Conservation (phyloP, 2,888 invertebrate genomes). For the Acrobasis suavella region DNA sequence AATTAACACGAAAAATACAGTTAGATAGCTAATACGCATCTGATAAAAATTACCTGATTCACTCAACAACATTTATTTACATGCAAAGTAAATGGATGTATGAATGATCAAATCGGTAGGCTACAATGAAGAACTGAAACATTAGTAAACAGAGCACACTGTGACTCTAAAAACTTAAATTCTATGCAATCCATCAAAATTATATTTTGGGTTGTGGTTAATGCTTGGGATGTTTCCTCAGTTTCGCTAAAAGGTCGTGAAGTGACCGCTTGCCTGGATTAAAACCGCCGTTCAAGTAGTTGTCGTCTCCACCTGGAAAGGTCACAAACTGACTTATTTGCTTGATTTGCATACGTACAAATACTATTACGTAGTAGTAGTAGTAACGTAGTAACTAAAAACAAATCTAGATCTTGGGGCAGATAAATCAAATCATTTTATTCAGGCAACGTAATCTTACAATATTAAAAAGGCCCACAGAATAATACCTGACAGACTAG, state of each 20-base stretch:
- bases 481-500: no score
- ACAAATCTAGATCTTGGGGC: no score
- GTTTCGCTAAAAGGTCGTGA: constrained; percentile 38
- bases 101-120: background rate
- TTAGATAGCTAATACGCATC: no score
- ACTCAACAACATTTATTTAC: background rate
- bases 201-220: constrained; percentile 12
- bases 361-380: background rate
- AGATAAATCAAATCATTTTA: no score
- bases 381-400: no score
- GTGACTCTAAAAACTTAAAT: background rate
- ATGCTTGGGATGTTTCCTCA: constrained; percentile 38
- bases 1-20: background rate
- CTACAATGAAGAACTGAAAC: background rate
- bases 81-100: background rate
- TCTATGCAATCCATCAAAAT: background rate
- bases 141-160: no score
- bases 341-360: no score
- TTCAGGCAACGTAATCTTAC: no score
- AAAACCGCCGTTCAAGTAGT: constrained; percentile 59
- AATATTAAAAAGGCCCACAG: no score
- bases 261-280: constrained; percentile 69
- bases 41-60: background rate
- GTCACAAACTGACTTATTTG: background rate
- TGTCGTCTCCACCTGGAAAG: constrained; percentile 56